Evolutionary conservation across 2,888 invertebrate genomes (phyloP), one percentile per base, ranked within the genome.

Genomic region (Agrotis segetum): DNA sequence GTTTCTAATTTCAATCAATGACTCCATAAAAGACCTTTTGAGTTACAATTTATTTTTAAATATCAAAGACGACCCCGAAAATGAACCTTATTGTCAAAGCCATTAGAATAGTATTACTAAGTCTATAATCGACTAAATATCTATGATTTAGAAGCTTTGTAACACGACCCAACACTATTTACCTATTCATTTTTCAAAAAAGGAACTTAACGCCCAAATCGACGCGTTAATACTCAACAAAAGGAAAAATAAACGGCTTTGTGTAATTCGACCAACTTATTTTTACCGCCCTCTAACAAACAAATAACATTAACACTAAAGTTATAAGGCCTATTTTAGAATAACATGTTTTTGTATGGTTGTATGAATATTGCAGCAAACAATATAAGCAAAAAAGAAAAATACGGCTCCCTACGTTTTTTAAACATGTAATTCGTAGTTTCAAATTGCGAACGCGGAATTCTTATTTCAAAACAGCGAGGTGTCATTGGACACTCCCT

Each of bases 181-280:
- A 95, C 95, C 95, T 96, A 95, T 96, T 95, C 96, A 96, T 96
- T 96, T 95, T 91, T 90, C 91, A 91, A 94, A 95, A 94, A 95
- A 92, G 93, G 94, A 95, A 95, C 93, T 95, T 93, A 94, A 96
- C 96, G 95, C 96, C 96, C 95, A 96, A 95, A 96, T 96, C 95
- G 95, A 92, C 92, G 92, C 93, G 89, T 92, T 95, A 95, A 95
- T 94, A 92, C 89, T 86, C 88, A 79, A 96, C 96, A 96, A 95
- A 95, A 92, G 92, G 92, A 93, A 94, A 95, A 95, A 95, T 96
- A 96, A 96, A 95, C 95, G 94, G 94, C 95, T 95, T 96, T 95
- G 94, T 95, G 87, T 93, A 93, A 93, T 91, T 89, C 88, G 71
- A 88, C 85, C 59, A 77, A 64, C 40, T 61, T 78, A 53, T 34